Evolutionary conservation across 2,797 vertebrate genomes (phyloP).

Genomic region (Tenualosa ilisha): DNA sequence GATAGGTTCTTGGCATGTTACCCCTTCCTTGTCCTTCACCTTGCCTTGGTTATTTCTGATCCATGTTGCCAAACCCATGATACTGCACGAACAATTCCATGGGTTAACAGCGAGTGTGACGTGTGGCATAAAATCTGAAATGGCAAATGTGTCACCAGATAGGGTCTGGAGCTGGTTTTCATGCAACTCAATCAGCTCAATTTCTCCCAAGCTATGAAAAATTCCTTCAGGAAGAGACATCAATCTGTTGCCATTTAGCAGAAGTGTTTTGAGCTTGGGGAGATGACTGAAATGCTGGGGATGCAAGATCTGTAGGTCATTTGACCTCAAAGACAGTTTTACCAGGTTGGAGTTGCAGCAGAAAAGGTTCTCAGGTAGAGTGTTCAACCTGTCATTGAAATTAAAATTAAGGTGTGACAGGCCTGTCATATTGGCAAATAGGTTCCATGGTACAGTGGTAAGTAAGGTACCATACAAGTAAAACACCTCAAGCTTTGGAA

Average conservation of each 20-base stretch:
- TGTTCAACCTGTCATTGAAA: constrained; percentile 70
- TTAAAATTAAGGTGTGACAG: constrained; percentile 75
- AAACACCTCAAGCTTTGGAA: constrained; percentile 75
- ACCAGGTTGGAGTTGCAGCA: constrained; percentile 73
- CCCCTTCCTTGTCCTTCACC: constrained; percentile 52
- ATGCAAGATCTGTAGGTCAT: constrained; percentile 71
- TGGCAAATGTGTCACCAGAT: constrained; percentile 63
- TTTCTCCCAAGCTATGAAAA: constrained; percentile 66
- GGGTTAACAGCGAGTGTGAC: constrained; percentile 72
- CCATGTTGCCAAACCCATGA: constrained; percentile 78
- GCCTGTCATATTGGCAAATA: constrained; percentile 85
- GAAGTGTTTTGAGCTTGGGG: constrained; percentile 61
- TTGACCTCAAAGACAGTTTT: constrained; percentile 76
- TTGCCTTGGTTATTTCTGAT: constrained; percentile 62
- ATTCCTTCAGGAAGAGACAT: constrained; percentile 67
- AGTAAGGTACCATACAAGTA: constrained; percentile 82
- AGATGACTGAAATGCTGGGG: constrained; percentile 76
- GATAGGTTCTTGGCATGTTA: constrained; percentile 59
- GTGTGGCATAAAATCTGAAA: constrained; percentile 39
- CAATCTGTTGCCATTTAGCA: constrained; percentile 74
- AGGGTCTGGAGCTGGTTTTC: constrained; percentile 63
- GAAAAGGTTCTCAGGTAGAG: constrained; percentile 77
- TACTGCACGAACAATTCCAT: constrained; percentile 82
- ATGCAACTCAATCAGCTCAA: constrained; percentile 66
- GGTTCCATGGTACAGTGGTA: constrained; percentile 77